Evolutionary conservation across 2,797 vertebrate genomes (phyloP).

Genomic region (Agapornis canus): DNA sequence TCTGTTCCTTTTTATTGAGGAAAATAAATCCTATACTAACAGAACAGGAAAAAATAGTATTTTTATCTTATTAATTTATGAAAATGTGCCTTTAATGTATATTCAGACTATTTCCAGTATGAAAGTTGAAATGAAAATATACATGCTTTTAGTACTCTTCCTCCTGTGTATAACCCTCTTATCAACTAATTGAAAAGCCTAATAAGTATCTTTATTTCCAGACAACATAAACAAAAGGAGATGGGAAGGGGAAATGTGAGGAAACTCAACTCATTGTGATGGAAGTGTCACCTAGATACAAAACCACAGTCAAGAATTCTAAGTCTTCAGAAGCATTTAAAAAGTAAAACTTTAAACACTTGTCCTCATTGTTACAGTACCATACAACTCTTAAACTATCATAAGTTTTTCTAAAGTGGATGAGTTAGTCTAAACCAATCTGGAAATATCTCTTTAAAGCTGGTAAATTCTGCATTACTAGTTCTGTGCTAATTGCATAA

Average conservation of each 20-base stretch:
- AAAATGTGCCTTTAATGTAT: background rate
- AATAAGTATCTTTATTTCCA: background rate
- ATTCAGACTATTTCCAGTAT: background rate
- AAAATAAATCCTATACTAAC: background rate
- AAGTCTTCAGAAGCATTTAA: background rate
- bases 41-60: background rate
- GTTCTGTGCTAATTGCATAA: background rate
- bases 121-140: background rate
- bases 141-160: background rate
- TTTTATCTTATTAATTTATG: background rate
- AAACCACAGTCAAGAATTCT: background rate
- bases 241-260: background rate
- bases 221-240: background rate
- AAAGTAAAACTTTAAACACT: background rate
- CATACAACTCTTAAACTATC: background rate
- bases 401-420: background rate
- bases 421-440: background rate
- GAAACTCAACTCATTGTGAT: background rate
- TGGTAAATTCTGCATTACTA: background rate
- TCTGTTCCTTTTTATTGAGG: background rate
- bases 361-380: background rate
- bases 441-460: background rate
- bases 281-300: background rate
- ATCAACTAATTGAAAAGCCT: background rate
- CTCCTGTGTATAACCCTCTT: background rate